A percentile compares a stretch with the other conserved stretches of the same genome.
These are phyloP conservation scores for Arenaria interpres DNA, from an alignment of 2,113 vertebrate genomes.

Conservation along the genomic window DNA sequence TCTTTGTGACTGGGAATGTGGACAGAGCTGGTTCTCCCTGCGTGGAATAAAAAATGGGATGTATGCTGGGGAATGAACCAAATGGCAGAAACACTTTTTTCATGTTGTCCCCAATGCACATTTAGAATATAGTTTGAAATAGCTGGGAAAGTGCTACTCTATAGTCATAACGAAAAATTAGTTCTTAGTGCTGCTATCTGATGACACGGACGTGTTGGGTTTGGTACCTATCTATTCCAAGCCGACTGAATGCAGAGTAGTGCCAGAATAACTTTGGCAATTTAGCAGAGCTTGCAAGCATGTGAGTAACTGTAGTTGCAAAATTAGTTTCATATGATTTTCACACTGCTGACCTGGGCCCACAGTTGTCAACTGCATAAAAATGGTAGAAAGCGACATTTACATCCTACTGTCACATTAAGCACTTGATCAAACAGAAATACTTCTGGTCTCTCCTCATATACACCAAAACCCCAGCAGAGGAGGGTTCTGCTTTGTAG, in stretches of 20 bases:
- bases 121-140: background rate
- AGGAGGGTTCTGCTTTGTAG: background rate
- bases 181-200: background rate
- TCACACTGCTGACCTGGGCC: background rate
- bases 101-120: background rate
- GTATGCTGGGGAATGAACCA: too few species aligned
- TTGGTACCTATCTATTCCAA: background rate
- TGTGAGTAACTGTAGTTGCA: background rate
- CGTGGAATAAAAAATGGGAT: background rate
- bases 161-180: background rate
- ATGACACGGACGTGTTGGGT: fast-evolving
- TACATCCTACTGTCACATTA: background rate
- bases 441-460: background rate
- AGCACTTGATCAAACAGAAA: background rate
- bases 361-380: background rate
- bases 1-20: background rate
- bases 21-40: background rate
- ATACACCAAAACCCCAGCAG: background rate
- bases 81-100: background rate
- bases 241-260: background rate
- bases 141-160: background rate
- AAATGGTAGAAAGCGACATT: background rate
- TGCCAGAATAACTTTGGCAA: background rate
- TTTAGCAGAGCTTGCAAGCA: background rate
- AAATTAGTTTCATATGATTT: background rate